These are phyloP conservation scores for Anolis sagrei DNA, from an alignment of 2,113 vertebrate genomes.

Conservation along the genomic window DNA sequence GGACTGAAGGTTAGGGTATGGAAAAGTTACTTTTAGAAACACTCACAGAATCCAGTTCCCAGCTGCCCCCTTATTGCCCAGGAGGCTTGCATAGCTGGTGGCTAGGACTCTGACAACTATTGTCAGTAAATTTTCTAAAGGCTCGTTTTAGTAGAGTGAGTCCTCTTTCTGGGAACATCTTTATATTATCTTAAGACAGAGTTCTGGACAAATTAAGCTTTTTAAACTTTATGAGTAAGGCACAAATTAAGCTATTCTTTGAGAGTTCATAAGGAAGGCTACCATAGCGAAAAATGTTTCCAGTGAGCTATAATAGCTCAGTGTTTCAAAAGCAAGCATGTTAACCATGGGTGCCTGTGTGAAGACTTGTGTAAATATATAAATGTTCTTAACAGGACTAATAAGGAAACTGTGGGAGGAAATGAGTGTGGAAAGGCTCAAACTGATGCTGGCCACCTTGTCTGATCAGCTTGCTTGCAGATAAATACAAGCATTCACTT, in stretches of 20 bases:
- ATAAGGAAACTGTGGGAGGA: conserved; percentile 4
- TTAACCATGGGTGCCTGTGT: not conserved
- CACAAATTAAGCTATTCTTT: not conserved
- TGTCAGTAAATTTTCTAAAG: not conserved
- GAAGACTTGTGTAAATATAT: conserved; percentile 3
- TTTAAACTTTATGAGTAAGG: not conserved
- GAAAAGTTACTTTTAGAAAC: not conserved
- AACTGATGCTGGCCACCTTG: conserved; percentile 8
- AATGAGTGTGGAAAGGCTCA: not conserved
- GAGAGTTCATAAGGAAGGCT: not conserved
- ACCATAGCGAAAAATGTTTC: not conserved
- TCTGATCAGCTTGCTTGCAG: conserved; percentile 16
- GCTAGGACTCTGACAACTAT: not conserved
- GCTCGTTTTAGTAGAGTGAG: too few relatives aligned
- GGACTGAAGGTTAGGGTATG: not conserved
- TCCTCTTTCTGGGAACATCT: not conserved
- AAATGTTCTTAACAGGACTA: not conserved
- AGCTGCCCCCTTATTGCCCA: not conserved
- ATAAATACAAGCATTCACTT: conserved; percentile 50
- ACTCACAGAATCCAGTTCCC: too few relatives aligned
- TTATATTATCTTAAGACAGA: not conserved
- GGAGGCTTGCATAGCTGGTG: not conserved
- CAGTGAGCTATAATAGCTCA: not conserved
- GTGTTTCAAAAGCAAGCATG: not conserved
- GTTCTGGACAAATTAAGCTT: not conserved